phyloP scores from a whole-genome alignment of 2,888 invertebrate genomes.

The Cheilosia pagana region DNA sequence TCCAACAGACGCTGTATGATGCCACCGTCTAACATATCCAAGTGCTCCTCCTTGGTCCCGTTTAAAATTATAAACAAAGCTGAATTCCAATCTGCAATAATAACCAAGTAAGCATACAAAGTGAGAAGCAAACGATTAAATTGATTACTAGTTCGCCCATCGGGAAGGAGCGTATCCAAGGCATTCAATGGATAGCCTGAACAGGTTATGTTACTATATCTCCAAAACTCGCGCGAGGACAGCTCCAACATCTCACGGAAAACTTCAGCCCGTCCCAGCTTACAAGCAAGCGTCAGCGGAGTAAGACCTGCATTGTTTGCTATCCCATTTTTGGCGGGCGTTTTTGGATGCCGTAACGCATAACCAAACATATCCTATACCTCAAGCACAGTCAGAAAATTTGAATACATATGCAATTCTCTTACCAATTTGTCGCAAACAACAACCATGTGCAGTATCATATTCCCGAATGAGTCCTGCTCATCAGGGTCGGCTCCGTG shows the following conservation, averaged over 20 bases:
- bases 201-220: constrained; percentile 99
- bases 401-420: neutral
- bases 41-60: constrained; percentile 98
- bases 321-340: constrained; percentile 96
- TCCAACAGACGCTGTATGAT: constrained; percentile 98
- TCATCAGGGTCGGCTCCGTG: constrained; percentile 96
- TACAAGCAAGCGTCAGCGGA: constrained; percentile 97
- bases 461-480: constrained; percentile 98
- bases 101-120: neutral
- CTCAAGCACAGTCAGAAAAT: neutral
- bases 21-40: constrained; percentile 99
- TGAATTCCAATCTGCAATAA: constrained; percentile 95
- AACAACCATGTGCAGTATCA: constrained; percentile 99
- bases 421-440: constrained; percentile 97
- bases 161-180: constrained; percentile 96
- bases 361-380: constrained; percentile 98
- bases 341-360: constrained; percentile 96
- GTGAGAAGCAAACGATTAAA: neutral
- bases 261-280: constrained; percentile 97
- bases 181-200: constrained; percentile 98
- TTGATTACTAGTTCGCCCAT: constrained; percentile 94
- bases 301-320: constrained; percentile 95
- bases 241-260: constrained; percentile 99
- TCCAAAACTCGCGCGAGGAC: constrained; percentile 97
- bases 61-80: constrained; percentile 98